These are phyloP conservation scores for Agelastica alni DNA, from an alignment of 2,888 invertebrate genomes.

Conservation along the genomic window DNA sequence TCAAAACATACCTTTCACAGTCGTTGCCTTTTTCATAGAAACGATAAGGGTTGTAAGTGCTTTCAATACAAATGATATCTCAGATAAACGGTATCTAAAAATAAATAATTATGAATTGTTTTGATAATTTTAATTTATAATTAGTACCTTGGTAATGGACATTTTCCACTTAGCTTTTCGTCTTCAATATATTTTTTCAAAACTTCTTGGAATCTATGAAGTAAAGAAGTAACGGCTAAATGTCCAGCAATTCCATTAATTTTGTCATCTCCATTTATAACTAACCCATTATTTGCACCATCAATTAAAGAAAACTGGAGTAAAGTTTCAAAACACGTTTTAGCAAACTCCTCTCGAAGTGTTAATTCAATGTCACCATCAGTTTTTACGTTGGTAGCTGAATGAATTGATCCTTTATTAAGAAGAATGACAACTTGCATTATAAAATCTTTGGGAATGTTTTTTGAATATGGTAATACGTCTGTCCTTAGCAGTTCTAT, in stretches of 20 bases:
- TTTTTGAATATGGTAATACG: conserved; percentile 77
- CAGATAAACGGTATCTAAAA: conserved; percentile 85
- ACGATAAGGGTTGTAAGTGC: conserved; percentile 90
- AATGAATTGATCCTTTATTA: conserved; percentile 85
- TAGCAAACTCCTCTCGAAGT: conserved; percentile 92
- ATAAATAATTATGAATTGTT: conserved; percentile 4
- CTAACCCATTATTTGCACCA: conserved; percentile 62
- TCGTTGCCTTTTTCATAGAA: conserved; percentile 89
- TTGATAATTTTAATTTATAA: background rate
- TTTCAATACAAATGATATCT: conserved; percentile 94
- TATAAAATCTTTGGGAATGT: conserved; percentile 80
- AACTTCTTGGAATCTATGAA: conserved; percentile 93
- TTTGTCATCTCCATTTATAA: conserved; percentile 55
- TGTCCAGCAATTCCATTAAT: conserved; percentile 67
- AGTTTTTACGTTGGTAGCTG: conserved; percentile 68
- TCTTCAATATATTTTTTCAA: conserved; percentile 85
- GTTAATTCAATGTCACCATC: conserved; percentile 81
- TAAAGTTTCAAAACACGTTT: conserved; percentile 94
- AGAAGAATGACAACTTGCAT: conserved; percentile 81
- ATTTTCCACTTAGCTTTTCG: conserved; percentile 81
- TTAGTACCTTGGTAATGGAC: conserved; percentile 76
- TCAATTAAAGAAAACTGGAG: conserved; percentile 90
- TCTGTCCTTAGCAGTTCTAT: conserved; percentile 81
- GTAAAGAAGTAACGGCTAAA: conserved; percentile 86
- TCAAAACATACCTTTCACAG: conserved; percentile 80